A percentile compares a stretch with the other conserved stretches of the same genome.
Evolutionary conservation across 2,797 vertebrate species (phyloP).

Genomic region (Intellagama lesueurii): DNA sequence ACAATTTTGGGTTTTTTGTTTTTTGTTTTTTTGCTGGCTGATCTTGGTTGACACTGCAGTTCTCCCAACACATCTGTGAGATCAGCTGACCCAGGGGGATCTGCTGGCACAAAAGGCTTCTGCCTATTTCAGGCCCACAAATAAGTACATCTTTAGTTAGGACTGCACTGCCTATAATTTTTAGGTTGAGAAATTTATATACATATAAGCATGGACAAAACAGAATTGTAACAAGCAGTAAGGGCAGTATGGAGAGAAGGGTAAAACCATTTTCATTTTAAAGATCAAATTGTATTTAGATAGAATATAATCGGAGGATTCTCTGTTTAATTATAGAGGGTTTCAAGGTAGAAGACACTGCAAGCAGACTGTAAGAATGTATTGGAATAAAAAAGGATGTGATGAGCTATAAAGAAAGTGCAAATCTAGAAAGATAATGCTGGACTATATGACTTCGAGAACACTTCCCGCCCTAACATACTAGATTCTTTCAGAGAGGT

Average conservation of each 20-base stretch:
- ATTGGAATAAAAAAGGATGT: neutral
- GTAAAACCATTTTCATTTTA: neutral
- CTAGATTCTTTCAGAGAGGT: neutral
- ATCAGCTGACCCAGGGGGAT: too few relatives aligned
- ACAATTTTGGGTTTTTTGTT: too few relatives aligned
- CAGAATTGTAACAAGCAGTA: neutral
- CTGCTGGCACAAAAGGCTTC: too few relatives aligned
- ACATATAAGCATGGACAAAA: neutral
- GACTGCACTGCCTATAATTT: too few relatives aligned
- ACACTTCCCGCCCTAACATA: neutral
- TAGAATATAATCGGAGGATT: neutral
- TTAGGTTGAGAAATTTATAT: too few relatives aligned
- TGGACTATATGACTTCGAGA: neutral
- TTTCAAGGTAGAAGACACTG: neutral
- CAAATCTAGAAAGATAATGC: neutral
- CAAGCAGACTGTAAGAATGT: neutral
- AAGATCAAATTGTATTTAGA: neutral
- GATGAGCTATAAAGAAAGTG: too few relatives aligned
- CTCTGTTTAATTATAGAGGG: neutral
- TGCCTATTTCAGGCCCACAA: too few relatives aligned
- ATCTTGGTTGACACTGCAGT: too few relatives aligned
- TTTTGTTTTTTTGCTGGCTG: too few relatives aligned
- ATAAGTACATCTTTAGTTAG: too few relatives aligned
- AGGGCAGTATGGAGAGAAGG: neutral
- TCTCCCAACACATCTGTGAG: too few relatives aligned